Base-by-base conservation (phyloP, 2,797 vertebrate genomes). In the Pipistrellus kuhlii region DNA sequence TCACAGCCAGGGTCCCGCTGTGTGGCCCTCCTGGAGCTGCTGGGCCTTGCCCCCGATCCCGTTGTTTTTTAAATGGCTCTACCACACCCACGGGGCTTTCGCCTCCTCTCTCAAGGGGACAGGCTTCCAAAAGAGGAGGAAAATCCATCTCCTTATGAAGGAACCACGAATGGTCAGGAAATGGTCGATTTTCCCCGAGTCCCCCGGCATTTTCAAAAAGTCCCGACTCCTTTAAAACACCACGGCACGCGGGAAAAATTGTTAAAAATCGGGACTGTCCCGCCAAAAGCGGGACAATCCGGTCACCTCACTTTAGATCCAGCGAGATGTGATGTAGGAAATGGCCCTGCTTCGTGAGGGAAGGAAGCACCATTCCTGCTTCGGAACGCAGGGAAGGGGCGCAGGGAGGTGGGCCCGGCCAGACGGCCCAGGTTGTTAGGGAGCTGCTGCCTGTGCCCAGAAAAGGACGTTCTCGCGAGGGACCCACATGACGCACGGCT, bases 381-480 rank as follows among this genome's bases (percentile, higher is more conserved):
- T 59, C 9, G 5, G 44, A 21, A 55, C 21, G 55, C 69, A 18
- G 20, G 51, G 38, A 18, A 38, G 12, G 30, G 38, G 2, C 0
- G 3, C 27, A 2, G 0, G 27, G 21, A 2, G 51, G 71, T 17
- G 17, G 0, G 27, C 27, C 51, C 17, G 5, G 71, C 71, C 57
- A 27, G 44, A 48, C 1, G 1, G 18, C 55, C 23, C 20, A 1
- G 1, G 12, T 21, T 27, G 30, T 51, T 1, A 20, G 25, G 30
- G 20, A 64, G 9, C 57, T 21, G 44, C 44, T 13, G 7, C 2
- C 0, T 15, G n/a, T 7, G 2, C 14, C 46, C 11, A 23, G 48
- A 57, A 46, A n/a, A 59, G 57, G 73, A 64, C 53, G 32, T 10
- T 12, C 41, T 69, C 55, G 1, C 15, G 2, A 20, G 17, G 25